A percentile compares a stretch with the other conserved stretches of the same genome.
These are phyloP conservation scores for Epizoanthus ramosus DNA, from an alignment of 92 coral and sea anemone species.

Conservation along the genomic window DNA sequence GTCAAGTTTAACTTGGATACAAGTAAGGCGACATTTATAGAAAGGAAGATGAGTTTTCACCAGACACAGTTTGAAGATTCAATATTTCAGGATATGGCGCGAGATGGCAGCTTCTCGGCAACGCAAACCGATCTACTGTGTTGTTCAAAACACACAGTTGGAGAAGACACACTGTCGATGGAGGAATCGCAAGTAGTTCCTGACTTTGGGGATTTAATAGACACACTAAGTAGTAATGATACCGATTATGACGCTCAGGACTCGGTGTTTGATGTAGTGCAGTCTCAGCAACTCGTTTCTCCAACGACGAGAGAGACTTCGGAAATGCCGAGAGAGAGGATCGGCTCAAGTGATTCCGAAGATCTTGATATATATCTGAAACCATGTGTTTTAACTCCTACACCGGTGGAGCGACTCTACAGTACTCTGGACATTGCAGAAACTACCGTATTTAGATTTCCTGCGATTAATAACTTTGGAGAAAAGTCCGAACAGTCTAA, in stretches of 20 bases:
- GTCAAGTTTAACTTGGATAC: not conserved
- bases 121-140: not conserved
- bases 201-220: conserved; percentile 53
- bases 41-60: conserved; percentile 11
- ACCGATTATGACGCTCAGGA: not conserved
- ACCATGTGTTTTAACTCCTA: conserved; percentile 80
- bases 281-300: conserved; percentile 8
- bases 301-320: conserved; percentile 13
- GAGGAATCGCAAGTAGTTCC: conserved; percentile 68
- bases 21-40: not conserved
- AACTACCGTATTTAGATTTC: conserved; percentile 61
- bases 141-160: not conserved
- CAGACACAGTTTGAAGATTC: not conserved
- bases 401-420: conserved; percentile 75
- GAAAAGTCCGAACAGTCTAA: conserved; percentile 4
- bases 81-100: not conserved
- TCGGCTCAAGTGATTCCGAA: conserved; percentile 39
- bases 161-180: not conserved
- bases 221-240: conserved; percentile 30
- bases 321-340: conserved; percentile 48
- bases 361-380: conserved; percentile 59
- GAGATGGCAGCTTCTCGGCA: not conserved
- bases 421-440: conserved; percentile 69
- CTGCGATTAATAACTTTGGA: conserved; percentile 11
- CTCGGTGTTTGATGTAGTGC: conserved; percentile 11